Evolutionary conservation across 92 coral and sea anemone species (phyloP).

Genomic region (Umimayanthus chanpuru): DNA sequence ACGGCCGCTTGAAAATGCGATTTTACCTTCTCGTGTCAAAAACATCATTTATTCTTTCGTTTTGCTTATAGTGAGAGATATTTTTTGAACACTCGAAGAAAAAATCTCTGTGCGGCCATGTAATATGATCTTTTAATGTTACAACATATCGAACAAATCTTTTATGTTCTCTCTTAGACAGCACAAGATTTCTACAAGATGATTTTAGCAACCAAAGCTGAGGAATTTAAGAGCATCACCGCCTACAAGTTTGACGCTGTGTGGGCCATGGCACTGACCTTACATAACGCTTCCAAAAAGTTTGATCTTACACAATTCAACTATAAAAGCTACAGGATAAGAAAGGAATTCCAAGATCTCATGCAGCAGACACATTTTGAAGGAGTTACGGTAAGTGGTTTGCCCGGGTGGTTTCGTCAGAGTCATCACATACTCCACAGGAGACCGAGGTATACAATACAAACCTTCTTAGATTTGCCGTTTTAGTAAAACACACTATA

Average conservation of each 20-base stretch:
- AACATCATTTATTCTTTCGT: too few relatives aligned
- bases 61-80: too few relatives aligned
- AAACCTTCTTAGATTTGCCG: too few relatives aligned
- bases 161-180: constrained; percentile 50
- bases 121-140: too few relatives aligned
- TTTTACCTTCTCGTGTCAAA: too few relatives aligned
- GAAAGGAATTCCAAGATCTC: constrained; percentile 14
- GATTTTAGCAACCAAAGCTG: constrained; percentile 44
- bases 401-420: not conserved
- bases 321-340: constrained; percentile 39
- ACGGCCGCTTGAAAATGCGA: too few relatives aligned
- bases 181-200: constrained; percentile 52
- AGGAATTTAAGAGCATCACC: constrained; percentile 39
- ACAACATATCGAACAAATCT: not conserved
- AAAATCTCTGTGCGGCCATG: too few relatives aligned
- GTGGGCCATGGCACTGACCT: constrained; percentile 79
- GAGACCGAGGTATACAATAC: too few relatives aligned
- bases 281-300: constrained; percentile 49
- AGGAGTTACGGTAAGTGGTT: constrained; percentile 82
- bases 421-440: too few relatives aligned
- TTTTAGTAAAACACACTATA: too few relatives aligned
- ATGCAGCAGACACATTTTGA: constrained; percentile 58
- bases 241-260: constrained; percentile 88
- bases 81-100: too few relatives aligned
- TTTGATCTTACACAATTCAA: constrained; percentile 46